These are phyloP conservation scores for Eremobia ochroleuca DNA, from an alignment of 2,888 invertebrate species.

Conservation along the genomic window DNA sequence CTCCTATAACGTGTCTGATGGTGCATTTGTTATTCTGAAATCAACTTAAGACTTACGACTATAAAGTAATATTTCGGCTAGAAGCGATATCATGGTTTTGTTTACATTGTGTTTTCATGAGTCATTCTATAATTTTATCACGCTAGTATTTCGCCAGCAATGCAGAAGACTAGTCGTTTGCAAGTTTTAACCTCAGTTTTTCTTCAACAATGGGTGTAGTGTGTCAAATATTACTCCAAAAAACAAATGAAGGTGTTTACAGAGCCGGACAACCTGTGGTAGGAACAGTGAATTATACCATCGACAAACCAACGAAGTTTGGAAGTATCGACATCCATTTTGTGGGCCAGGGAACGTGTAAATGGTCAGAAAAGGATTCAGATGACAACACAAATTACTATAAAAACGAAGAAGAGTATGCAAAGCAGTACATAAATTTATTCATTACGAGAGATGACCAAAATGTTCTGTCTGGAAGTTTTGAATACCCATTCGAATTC, in stretches of 20 bases:
- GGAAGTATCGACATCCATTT: constrained; percentile 59
- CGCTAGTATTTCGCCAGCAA: constrained; percentile 11
- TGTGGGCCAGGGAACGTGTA: constrained; percentile 65
- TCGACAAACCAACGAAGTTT: constrained; percentile 64
- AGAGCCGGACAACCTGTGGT: constrained; percentile 61
- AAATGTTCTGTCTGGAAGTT: constrained; percentile 6
- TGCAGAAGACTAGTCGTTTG: not conserved
- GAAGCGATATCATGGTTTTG: not conserved
- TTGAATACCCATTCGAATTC: constrained; percentile 40
- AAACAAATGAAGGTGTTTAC: constrained; percentile 58
- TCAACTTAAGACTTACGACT: not conserved
- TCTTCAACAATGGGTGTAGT: constrained; percentile 39
- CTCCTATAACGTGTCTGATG: not conserved
- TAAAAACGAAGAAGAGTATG: constrained; percentile 60
- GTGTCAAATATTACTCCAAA: constrained; percentile 67
- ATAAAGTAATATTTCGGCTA: not conserved
- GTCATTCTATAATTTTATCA: not conserved
- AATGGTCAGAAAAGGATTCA: constrained; percentile 51
- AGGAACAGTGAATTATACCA: constrained; percentile 64
- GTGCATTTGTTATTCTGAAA: constrained; percentile 2
- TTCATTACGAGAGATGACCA: not conserved
- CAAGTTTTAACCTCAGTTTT: not conserved
- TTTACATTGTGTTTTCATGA: constrained; percentile 8
- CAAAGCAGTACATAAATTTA: constrained; percentile 54
- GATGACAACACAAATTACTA: not conserved